Evolutionary conservation across 2,888 invertebrate species (phyloP).

Genomic region (Fissipunctia ypsillon): DNA sequence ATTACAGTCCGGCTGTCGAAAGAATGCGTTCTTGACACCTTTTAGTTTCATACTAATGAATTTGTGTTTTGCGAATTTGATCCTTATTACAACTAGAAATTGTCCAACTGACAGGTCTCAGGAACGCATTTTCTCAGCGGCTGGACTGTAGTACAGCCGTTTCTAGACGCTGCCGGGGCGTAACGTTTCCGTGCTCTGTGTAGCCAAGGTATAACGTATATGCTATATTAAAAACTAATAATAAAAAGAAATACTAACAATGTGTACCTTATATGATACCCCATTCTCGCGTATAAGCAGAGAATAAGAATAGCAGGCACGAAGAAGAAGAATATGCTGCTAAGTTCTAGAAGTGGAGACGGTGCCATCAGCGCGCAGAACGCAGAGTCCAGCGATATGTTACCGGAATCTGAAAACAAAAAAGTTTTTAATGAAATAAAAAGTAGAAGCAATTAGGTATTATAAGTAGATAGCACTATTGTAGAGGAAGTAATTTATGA

Average conservation of each 20-base stretch:
- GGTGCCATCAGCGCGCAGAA: conserved; percentile 94
- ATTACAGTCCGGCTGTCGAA: too few relatives aligned
- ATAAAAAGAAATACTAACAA: conserved; percentile 51
- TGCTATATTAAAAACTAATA: conserved; percentile 7
- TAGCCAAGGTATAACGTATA: not conserved
- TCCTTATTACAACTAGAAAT: too few relatives aligned
- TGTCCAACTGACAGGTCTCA: too few relatives aligned
- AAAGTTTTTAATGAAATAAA: not conserved
- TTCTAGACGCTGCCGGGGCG: too few relatives aligned
- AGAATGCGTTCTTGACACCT: too few relatives aligned
- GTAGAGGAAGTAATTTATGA: not conserved
- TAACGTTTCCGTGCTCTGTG: not conserved
- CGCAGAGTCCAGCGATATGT: conserved; percentile 93
- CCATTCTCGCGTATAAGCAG: conserved; percentile 95
- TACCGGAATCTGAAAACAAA: conserved; percentile 81
- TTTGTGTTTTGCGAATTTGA: too few relatives aligned
- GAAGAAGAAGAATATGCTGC: conserved; percentile 95
- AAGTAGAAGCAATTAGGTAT: not conserved
- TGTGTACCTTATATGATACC: conserved; percentile 91
- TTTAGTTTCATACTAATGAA: too few relatives aligned
- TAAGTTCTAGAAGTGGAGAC: conserved; percentile 94
- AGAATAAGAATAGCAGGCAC: conserved; percentile 93
- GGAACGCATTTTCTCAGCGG: too few relatives aligned
- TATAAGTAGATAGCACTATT: not conserved
- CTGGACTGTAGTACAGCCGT: too few relatives aligned